Base-by-base conservation (phyloP, 1,140 invertebrate genomes). In the Zophobas morio region DNA sequence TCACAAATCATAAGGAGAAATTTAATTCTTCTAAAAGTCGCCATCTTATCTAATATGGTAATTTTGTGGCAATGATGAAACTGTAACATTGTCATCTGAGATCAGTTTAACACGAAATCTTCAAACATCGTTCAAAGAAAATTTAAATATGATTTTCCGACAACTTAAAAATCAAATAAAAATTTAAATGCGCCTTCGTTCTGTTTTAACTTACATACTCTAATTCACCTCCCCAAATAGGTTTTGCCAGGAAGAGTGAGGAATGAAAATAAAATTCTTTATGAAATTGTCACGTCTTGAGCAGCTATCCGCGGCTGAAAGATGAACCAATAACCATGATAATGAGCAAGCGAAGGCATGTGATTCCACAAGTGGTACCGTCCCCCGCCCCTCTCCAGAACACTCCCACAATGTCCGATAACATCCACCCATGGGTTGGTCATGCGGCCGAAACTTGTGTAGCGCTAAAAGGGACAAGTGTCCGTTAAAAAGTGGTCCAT, bases 201-300 rank as follows among this genome's bases (percentile, higher is more conserved):
- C 60, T 66, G 60, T 66, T 66, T 66, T 66, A 66, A 66, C 33
- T 66, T 66, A 66, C 39, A 46, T 54, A 47, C 71, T 37, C 71
- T 73, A 73, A 73, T 73, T 73, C 54, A 54, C 46, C 54, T 57
- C 71, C n/a, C 49, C 71, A 73, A 73, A 73, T 73, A 57, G 71
- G 71, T 73, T 73, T 73, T 53, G 20, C 73, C 33, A 46, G 39
- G 6, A 75, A 75, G 46, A 53, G 42, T 60, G 56, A 56, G 56
- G 51, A 75, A 60, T 60, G 54, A 72, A 75, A 75, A 75, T 75
- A 75, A 75, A 75, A 57, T 75, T 75, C 73, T 75, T 75, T 75
- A 75, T 75, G 73, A 75, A 75, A 75, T 75, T 75, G 73, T 75
- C 73, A 75, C 73, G 73, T 75, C 73, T 60, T 57, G 73, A 75